Evolutionary conservation across 2,797 vertebrate genomes (phyloP).

Genomic region (Vespertilio murinus): DNA sequence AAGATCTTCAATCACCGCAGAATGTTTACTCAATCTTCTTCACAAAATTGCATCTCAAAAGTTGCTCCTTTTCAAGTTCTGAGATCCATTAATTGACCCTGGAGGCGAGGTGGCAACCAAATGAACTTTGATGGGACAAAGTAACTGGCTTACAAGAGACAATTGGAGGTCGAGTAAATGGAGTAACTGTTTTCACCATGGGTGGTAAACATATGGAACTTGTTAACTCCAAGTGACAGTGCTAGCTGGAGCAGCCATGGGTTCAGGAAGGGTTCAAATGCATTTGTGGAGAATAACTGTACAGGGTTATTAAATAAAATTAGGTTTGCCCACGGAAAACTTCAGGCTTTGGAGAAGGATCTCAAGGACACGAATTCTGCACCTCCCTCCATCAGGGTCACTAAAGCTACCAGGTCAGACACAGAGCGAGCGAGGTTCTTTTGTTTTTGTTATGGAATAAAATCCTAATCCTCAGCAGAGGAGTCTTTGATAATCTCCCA

Average conservation of each 20-base stretch:
- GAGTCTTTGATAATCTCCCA: neutral
- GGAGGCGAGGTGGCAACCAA: neutral
- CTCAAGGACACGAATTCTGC: neutral
- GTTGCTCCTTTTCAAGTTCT: neutral
- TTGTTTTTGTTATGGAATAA: conserved; percentile 5
- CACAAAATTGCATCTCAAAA: neutral
- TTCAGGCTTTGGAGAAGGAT: neutral
- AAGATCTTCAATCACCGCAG: neutral
- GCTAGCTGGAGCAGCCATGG: neutral
- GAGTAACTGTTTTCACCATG: neutral
- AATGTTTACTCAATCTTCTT: neutral
- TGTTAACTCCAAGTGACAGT: conserved; percentile 24
- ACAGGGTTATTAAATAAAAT: neutral
- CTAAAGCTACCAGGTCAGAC: neutral
- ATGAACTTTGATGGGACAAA: neutral
- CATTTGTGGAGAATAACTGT: neutral
- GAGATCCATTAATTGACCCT: neutral
- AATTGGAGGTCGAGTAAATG: neutral
- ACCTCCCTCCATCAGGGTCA: neutral
- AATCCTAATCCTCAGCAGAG: conserved; percentile 40
- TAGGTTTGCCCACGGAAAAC: neutral
- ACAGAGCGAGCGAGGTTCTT: neutral
- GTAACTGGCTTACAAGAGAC: neutral
- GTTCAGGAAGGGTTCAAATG: conserved; percentile 61
- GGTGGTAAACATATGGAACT: conserved; percentile 37